Evolutionary conservation across 2,113 vertebrate species (phyloP).

Genomic region (Hippocampus zosterae): DNA sequence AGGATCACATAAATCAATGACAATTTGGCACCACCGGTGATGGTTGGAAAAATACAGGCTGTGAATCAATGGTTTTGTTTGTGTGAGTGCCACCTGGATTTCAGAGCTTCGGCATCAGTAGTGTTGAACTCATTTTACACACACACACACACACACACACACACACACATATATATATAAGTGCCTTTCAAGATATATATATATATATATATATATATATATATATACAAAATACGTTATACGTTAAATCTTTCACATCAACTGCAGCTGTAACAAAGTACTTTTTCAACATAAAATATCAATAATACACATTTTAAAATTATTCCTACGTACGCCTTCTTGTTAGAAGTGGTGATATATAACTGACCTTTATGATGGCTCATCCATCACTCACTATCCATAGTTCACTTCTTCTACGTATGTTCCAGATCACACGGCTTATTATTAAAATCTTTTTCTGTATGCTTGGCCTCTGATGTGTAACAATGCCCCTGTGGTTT

Average conservation of each 20-base stretch:
- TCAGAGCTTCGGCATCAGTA: conserved; percentile 17
- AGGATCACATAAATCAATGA: conserved; percentile 55
- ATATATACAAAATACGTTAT: too few species aligned
- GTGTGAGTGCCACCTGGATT: conserved; percentile 14
- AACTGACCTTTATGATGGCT: conserved; percentile 19
- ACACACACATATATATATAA: too few species aligned
- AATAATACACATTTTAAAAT: too few species aligned
- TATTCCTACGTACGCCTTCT: too few species aligned
- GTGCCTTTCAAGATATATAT: too few species aligned
- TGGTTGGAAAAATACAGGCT: conserved; percentile 31
- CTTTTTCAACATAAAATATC: too few species aligned
- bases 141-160: too few species aligned
- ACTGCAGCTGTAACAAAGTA: too few species aligned
- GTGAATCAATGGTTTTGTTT: conserved; percentile 14
- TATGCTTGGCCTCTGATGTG: background rate
- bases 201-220: too few species aligned
- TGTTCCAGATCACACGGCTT: background rate
- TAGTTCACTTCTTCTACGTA: background rate
- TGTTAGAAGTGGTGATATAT: background rate
- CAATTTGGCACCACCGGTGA: conserved; percentile 35
- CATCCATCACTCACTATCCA: conserved; percentile 50
- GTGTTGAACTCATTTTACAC: conserved; percentile 8
- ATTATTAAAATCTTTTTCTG: background rate
- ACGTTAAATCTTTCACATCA: too few species aligned
- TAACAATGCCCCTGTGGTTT: background rate